These are phyloP conservation scores for Pipra filicauda DNA, from an alignment of 2,113 vertebrate genomes.

Conservation along the genomic window DNA sequence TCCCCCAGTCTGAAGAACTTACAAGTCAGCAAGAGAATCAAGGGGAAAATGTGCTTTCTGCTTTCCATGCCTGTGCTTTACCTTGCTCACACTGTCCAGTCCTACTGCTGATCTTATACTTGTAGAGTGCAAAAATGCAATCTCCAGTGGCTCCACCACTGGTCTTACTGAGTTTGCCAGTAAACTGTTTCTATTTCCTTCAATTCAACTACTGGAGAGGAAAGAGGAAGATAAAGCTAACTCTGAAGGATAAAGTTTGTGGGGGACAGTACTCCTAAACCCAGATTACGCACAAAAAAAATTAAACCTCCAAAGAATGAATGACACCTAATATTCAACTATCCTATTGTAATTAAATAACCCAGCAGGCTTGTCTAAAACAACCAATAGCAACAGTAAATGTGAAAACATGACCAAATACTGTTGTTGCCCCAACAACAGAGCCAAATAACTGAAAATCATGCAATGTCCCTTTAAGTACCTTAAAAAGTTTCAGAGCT, in stretches of 20 bases:
- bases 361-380: background rate
- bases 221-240: background rate
- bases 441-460: background rate
- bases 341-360: background rate
- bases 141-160: background rate
- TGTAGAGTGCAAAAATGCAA: background rate
- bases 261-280: background rate
- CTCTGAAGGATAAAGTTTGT: background rate
- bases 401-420: background rate
- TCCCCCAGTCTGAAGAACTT: background rate
- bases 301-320: background rate
- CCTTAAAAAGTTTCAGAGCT: constrained; percentile 91
- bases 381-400: background rate
- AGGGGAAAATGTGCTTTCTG: background rate
- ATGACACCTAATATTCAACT: background rate
- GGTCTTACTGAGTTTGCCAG: background rate
- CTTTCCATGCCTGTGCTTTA: background rate
- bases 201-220: background rate
- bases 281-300: background rate
- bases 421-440: background rate
- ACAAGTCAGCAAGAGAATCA: background rate
- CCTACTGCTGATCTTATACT: background rate
- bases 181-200: background rate
- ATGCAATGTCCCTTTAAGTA: constrained; percentile 29
- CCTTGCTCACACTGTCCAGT: background rate